These are phyloP conservation scores for Campopleginae sp. DNA, from an alignment of 2,888 invertebrate species.

Conservation along the genomic window DNA sequence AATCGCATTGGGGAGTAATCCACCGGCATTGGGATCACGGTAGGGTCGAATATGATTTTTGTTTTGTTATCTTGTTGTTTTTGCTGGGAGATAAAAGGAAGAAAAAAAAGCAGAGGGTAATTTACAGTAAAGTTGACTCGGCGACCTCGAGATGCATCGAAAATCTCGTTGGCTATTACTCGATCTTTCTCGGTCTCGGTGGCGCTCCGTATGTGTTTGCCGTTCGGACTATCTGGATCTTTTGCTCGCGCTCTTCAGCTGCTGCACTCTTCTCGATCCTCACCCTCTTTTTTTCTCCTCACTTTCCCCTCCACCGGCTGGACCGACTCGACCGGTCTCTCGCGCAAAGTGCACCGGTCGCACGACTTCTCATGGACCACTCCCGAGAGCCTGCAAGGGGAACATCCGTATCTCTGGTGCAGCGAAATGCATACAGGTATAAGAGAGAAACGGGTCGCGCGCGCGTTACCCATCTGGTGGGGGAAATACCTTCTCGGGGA, in stretches of 20 bases:
- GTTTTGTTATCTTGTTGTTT: not conserved
- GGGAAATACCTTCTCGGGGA: constrained; percentile 47
- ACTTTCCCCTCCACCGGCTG: not conserved
- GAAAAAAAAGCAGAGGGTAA: constrained; percentile 27
- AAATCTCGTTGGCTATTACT: not conserved
- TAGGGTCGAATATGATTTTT: constrained; percentile 7
- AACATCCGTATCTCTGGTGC: constrained; percentile 7
- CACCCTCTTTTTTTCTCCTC: constrained; percentile 15
- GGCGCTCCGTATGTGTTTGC: constrained; percentile 14
- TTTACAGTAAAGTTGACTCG: constrained; percentile 56
- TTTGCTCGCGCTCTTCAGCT: constrained; percentile 46
- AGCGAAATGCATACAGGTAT: constrained; percentile 43
- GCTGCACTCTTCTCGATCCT: constrained; percentile 40
- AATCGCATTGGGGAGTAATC: constrained; percentile 12
- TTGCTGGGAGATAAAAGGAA: not conserved
- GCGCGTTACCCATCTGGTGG: constrained; percentile 42
- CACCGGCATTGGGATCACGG: constrained; percentile 8
- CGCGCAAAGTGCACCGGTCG: constrained; percentile 66
- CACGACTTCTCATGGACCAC: constrained; percentile 53
- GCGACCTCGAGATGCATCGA: constrained; percentile 42
- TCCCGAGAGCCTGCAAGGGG: constrained; percentile 34
- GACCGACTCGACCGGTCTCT: constrained; percentile 49
- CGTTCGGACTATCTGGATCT: constrained; percentile 46
- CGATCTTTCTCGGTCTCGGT: not conserved
- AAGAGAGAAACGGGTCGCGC: constrained; percentile 46